Conservation (phyloP, 2,888 invertebrate species). For the Stegana nigrithorax region DNA sequence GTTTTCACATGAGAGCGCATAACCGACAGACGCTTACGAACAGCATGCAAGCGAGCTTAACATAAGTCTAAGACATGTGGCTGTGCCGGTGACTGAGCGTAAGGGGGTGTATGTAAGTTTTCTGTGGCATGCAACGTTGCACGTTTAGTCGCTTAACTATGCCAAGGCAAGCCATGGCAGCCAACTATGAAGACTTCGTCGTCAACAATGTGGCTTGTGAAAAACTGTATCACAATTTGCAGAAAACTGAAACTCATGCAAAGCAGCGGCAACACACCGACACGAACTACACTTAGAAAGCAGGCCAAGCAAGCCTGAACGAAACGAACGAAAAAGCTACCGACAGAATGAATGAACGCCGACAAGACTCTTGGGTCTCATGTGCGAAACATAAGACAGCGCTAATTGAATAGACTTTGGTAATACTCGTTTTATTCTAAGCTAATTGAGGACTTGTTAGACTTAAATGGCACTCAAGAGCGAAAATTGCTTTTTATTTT, state of each 20-base stretch:
- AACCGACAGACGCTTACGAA: too few species aligned
- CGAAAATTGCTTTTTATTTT: too few species aligned
- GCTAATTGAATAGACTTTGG: not conserved
- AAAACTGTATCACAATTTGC: not conserved
- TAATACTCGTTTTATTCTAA: slow-evolving; percentile 5
- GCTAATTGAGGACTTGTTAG: not conserved
- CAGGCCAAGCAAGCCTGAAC: too few species aligned
- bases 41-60: not conserved
- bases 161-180: slow-evolving; percentile 5
- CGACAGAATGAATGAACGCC: too few species aligned
- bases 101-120: not conserved
- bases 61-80: slow-evolving; percentile 1
- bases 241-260: slow-evolving; percentile 7
- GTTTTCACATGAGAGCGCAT: slow-evolving; percentile 38
- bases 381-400: not conserved
- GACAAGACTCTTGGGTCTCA: not conserved
- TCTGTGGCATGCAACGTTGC: not conserved
- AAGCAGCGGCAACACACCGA: too few species aligned
- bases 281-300: too few species aligned
- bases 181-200: not conserved
- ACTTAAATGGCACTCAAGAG: too few species aligned
- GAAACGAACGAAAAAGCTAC: too few species aligned
- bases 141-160: slow-evolving; percentile 4
- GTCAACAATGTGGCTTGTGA: not conserved
- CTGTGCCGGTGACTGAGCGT: not conserved